Evolutionary conservation across 2,113 vertebrate species (phyloP).

Genomic region (Lepus europaeus): DNA sequence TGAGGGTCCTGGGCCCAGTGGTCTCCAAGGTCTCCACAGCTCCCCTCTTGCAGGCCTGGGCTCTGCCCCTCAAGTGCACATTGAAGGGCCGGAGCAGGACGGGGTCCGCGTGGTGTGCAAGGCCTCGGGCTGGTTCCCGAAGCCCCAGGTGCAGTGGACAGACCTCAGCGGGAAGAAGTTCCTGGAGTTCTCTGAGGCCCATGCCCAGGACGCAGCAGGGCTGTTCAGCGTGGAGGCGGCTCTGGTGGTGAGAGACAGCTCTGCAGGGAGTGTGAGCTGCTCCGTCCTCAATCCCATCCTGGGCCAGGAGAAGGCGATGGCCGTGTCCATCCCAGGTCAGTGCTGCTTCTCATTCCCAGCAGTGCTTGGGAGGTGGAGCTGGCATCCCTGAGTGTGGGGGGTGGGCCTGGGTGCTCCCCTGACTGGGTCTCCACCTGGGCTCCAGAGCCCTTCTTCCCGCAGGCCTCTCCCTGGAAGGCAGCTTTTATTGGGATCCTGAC

Average conservation of each 20-base stretch:
- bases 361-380: not conserved
- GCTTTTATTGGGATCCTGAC: no score
- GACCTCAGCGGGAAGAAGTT: not conserved
- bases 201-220: not conserved
- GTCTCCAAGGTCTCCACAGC: no score
- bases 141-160: conserved; percentile 66
- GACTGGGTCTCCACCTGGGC: no score
- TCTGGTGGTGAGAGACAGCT: conserved; percentile 40
- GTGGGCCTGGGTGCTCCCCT: no score
- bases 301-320: conserved; percentile 36
- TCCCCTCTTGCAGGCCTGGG: not conserved
- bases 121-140: not conserved
- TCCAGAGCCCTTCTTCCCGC: no score
- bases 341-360: fast-evolving
- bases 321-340: conserved; percentile 55
- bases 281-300: conserved; percentile 25
- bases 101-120: conserved; percentile 8
- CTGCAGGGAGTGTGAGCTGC: conserved; percentile 50
- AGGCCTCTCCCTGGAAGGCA: no score
- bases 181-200: not conserved
- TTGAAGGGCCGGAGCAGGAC: conserved; percentile 18
- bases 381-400: no score
- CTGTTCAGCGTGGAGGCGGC: conserved; percentile 33
- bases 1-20: fast-evolving
- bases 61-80: not conserved